These are phyloP conservation scores for Myopa tessellatipennis DNA, from an alignment of 2,888 invertebrate species.

Conservation along the genomic window DNA sequence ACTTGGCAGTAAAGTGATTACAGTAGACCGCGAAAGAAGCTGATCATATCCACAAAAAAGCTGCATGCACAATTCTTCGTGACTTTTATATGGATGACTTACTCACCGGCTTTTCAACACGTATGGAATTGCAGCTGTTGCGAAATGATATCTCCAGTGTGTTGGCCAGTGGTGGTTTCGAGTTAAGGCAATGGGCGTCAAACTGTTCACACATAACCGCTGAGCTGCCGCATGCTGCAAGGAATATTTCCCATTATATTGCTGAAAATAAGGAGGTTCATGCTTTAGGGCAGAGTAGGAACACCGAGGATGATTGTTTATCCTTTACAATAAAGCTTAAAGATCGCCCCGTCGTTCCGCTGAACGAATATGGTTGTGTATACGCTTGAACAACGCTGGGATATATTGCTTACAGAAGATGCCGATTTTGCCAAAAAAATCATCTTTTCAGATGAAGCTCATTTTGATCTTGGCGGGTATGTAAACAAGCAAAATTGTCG, in stretches of 20 bases:
- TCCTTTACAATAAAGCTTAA: no score
- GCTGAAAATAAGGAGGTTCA: not conserved
- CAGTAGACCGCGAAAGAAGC: slow-evolving; percentile 37
- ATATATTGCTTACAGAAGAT: no score
- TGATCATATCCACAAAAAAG: not conserved
- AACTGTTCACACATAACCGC: slow-evolving; percentile 7
- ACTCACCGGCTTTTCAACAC: slow-evolving; percentile 70
- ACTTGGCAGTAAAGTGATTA: slow-evolving; percentile 32
- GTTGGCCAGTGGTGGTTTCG: slow-evolving; percentile 21
- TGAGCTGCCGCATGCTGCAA: not conserved
- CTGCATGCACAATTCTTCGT: not conserved
- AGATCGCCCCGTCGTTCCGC: not conserved
- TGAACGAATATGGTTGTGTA: no score
- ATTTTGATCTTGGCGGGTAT: no score
- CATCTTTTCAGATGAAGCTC: no score
- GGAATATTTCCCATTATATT: not conserved
- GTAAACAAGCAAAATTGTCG: no score
- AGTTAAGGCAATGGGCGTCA: slow-evolving; percentile 18
- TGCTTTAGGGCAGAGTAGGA: no score
- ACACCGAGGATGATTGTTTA: no score
- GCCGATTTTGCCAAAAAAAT: no score
- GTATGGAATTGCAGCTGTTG: slow-evolving; percentile 84
- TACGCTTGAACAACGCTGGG: no score
- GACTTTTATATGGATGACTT: not conserved
- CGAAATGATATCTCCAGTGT: slow-evolving; percentile 20